These are phyloP conservation scores for Volucella inanis DNA, from an alignment of 2,888 invertebrate species.

Conservation along the genomic window DNA sequence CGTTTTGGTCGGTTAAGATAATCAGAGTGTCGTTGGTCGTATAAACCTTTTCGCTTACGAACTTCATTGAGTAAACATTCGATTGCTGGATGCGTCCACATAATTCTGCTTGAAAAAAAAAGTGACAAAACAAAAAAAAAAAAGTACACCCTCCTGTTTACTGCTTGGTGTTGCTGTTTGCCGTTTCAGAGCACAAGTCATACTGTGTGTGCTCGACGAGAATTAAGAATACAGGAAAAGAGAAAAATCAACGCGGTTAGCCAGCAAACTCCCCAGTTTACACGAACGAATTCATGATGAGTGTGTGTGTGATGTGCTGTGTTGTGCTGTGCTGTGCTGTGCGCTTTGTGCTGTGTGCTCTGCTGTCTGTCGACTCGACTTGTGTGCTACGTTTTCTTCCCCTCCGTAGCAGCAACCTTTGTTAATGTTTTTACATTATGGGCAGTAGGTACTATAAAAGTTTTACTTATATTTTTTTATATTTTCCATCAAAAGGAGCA, in stretches of 20 bases:
- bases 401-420: constrained; percentile 20
- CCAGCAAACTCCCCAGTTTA: constrained; percentile 41
- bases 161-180: background rate
- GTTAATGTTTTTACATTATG: background rate
- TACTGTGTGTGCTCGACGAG: constrained; percentile 65
- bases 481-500: too few relatives aligned
- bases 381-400: constrained; percentile 39
- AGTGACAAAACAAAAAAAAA: too few relatives aligned
- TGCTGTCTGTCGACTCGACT: background rate
- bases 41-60: constrained; percentile 51
- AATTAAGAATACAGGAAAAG: constrained; percentile 15
- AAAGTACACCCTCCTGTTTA: too few relatives aligned
- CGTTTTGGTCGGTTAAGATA: constrained; percentile 59
- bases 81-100: constrained; percentile 61
- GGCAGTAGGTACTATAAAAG: background rate
- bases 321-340: constrained; percentile 10
- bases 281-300: constrained; percentile 56
- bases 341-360: constrained; percentile 1
- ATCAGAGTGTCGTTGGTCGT: constrained; percentile 51
- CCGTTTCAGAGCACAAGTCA: constrained; percentile 61
- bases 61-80: constrained; percentile 51
- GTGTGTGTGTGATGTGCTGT: constrained; percentile 36
- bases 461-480: background rate
- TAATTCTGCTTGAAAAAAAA: constrained; percentile 13
- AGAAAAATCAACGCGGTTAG: constrained; percentile 8